Evolutionary conservation across 2,888 invertebrate species (phyloP).

Genomic region (Branchipolynoe longqiensis): DNA sequence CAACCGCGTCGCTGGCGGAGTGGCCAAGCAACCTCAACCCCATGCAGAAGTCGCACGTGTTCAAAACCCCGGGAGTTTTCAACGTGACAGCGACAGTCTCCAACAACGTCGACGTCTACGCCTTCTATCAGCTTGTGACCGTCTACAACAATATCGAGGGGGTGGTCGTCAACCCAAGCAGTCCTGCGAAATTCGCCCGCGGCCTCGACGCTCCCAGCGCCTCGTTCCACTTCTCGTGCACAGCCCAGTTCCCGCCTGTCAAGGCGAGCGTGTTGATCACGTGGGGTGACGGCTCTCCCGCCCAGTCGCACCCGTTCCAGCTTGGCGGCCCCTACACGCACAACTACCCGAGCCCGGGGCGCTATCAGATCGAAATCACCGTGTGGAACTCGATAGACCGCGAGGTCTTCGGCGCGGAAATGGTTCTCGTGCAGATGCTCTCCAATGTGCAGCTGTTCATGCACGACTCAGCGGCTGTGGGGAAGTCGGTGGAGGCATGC

Average conservation of each 20-base stretch:
- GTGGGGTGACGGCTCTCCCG: slow-evolving; percentile 50
- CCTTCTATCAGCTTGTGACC: slow-evolving; percentile 51
- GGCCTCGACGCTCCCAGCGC: not conserved
- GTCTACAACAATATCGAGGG: slow-evolving; percentile 65
- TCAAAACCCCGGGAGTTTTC: slow-evolving; percentile 49
- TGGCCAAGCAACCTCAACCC: not conserved
- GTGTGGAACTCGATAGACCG: slow-evolving; percentile 58
- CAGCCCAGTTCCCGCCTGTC: slow-evolving; percentile 51
- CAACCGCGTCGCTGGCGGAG: not conserved
- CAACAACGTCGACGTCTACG: slow-evolving; percentile 64
- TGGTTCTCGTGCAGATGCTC: slow-evolving; percentile 48
- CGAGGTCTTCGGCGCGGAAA: not conserved
- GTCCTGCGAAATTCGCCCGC: slow-evolving; percentile 64
- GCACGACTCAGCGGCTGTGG: slow-evolving; percentile 49
- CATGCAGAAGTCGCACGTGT: slow-evolving; percentile 64
- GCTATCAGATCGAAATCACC: slow-evolving; percentile 61
- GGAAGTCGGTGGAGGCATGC: slow-evolving; percentile 48
- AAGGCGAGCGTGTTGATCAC: slow-evolving; percentile 30
- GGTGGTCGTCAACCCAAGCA: slow-evolving; percentile 65
- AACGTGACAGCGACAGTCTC: slow-evolving; percentile 37
- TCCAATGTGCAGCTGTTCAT: slow-evolving; percentile 58
- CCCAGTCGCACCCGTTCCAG: not conserved
- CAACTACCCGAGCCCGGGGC: slow-evolving; percentile 55
- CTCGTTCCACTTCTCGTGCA: not conserved
- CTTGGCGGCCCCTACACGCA: slow-evolving; percentile 35